Evolutionary conservation across 2,113 vertebrate genomes (phyloP).

Genomic region (sheep (Ovis aries)): ARS-UI_Ramb_v3.0 NC_056055.1:6205001-6205500

Average conservation of each 20-base stretch:
- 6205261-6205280: conserved; percentile 46
- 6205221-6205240: conserved; percentile 18
- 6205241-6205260: neutral
- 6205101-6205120: neutral
- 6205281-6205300: neutral
- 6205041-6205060: neutral
- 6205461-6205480: neutral
- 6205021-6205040: neutral
- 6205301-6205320: neutral
- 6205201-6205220: conserved; percentile 17
- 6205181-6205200: neutral
- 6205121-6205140: neutral
- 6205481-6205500: conserved; percentile 40
- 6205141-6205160: neutral
- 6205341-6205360: neutral
- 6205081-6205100: neutral
- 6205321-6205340: neutral
- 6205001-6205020: neutral
- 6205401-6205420: neutral
- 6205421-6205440: neutral
- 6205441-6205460: neutral
- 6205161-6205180: neutral
- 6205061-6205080: neutral
- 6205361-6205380: conserved; percentile 42
- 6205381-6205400: conserved; percentile 38